Conservation (phyloP, 2,797 vertebrate genomes). For the Pangasius mekongensis region DNA sequence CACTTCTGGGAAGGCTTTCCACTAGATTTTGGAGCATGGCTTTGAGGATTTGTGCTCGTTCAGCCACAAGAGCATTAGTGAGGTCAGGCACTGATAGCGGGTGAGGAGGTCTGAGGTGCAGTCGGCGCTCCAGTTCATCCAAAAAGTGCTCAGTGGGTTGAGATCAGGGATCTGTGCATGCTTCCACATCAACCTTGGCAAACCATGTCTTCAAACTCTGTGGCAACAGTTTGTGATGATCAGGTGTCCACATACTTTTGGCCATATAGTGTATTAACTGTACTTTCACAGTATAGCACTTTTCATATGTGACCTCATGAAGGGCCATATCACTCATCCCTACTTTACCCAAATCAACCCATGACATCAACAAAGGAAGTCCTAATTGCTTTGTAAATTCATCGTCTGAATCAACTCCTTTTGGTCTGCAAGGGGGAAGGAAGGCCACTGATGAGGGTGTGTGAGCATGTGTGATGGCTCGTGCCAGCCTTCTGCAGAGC, state of each 20-base stretch:
- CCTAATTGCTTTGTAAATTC: constrained; percentile 47
- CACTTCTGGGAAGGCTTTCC: neutral
- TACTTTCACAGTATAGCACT: neutral
- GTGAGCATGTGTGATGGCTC: constrained; percentile 43
- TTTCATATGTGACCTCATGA: neutral
- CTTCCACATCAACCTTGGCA: neutral
- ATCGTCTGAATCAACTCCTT: constrained; percentile 10
- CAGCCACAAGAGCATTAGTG: neutral
- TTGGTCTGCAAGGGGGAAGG: constrained; percentile 48
- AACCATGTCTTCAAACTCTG: neutral
- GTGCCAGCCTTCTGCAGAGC: constrained; percentile 37
- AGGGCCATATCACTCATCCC: constrained; percentile 27
- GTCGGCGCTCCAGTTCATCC: neutral
- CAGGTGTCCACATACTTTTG: constrained; percentile 10
- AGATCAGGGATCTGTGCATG: neutral
- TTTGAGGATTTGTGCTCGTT: neutral
- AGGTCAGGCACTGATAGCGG: neutral
- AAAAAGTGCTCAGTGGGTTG: neutral
- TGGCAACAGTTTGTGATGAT: neutral
- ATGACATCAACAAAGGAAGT: constrained; percentile 44
- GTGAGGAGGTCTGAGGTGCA: neutral
- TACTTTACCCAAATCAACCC: constrained; percentile 21
- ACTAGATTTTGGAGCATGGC: neutral
- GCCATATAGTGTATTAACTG: neutral
- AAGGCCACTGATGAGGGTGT: constrained; percentile 57